Conservation (phyloP, 2,797 vertebrate species). For the Oceanodroma leucorhoa region DNA sequence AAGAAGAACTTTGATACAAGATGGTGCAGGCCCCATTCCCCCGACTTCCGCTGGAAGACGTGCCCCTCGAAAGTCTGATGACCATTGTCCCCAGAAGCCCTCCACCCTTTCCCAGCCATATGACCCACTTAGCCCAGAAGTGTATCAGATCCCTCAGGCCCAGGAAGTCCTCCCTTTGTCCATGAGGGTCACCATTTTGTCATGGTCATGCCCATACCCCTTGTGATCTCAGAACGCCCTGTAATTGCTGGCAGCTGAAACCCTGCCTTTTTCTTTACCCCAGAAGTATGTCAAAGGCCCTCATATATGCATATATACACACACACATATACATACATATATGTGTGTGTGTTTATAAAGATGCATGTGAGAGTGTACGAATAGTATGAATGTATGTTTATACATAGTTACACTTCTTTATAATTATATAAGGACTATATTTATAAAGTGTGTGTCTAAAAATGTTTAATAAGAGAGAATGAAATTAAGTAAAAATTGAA, state of each 20-base stretch:
- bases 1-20: neutral
- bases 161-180: neutral
- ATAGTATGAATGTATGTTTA: neutral
- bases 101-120: neutral
- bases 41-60: neutral
- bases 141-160: neutral
- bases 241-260: neutral
- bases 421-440: neutral
- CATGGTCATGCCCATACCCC: neutral
- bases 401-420: neutral
- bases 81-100: neutral
- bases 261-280: neutral
- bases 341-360: neutral
- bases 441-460: neutral
- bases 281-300: neutral
- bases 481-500: neutral
- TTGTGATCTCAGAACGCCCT: neutral
- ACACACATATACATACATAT: rapidly evolving
- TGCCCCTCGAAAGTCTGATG: neutral
- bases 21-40: neutral
- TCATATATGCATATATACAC: too few relatives aligned
- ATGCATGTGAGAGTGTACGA: neutral
- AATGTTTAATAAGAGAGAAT: neutral
- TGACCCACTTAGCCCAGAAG: neutral
- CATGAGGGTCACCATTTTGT: neutral